Evolutionary conservation across 1,140 invertebrate genomes (phyloP).

Genomic region (Drosophila suzukii): DNA sequence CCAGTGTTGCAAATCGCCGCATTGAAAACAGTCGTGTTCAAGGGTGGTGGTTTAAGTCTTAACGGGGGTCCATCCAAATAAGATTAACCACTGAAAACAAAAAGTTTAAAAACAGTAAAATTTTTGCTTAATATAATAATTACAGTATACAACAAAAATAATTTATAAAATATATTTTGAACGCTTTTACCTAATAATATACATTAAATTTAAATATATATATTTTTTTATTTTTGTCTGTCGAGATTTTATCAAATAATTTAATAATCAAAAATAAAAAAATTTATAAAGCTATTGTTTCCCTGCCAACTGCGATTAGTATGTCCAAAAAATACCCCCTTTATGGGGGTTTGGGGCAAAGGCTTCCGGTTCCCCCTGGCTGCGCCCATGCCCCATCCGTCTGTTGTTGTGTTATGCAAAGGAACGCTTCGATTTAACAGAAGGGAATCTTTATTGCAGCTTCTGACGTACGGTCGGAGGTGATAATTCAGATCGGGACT

Average conservation of each 20-base stretch:
- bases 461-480: conserved; percentile 41
- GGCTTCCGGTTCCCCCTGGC: not conserved
- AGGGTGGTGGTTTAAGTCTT: not conserved
- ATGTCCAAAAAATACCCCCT: no score
- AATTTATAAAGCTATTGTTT: no score
- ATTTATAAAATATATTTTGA: no score
- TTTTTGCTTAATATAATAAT: no score
- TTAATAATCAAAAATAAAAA: not conserved
- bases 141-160: no score
- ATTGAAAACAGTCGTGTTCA: conserved; percentile 12
- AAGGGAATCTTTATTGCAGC: not conserved
- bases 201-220: not conserved
- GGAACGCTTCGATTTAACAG: conserved; percentile 15
- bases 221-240: not conserved
- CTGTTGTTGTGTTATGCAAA: conserved; percentile 62
- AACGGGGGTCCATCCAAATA: not conserved
- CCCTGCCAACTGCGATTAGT: no score
- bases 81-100: not conserved
- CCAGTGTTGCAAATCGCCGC: conserved; percentile 40
- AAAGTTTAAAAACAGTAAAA: not conserved
- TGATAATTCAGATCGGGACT: conserved; percentile 64
- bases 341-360: not conserved
- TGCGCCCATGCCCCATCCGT: conserved; percentile 15
- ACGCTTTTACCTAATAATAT: no score
- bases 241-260: not conserved